phyloP scores from a whole-genome alignment of 2,113 vertebrate genomes.

The Nyctereutes procyonoides region DNA sequence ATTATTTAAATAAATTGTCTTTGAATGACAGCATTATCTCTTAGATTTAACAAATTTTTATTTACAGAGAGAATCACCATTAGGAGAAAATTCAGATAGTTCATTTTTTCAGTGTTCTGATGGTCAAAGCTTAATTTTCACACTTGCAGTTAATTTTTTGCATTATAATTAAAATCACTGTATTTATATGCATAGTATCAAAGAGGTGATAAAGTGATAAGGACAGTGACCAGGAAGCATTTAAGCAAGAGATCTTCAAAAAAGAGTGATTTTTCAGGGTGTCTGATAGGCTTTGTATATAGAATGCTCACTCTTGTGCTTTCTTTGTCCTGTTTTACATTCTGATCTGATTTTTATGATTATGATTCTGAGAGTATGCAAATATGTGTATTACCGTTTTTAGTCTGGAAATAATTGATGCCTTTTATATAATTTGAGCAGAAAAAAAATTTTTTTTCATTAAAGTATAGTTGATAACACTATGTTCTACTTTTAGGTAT shows the following conservation, averaged over 20 bases:
- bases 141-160: slow-evolving; percentile 5
- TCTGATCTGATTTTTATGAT: neutral
- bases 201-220: neutral
- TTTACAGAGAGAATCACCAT: neutral
- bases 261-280: neutral
- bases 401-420: slow-evolving; percentile 20
- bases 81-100: neutral
- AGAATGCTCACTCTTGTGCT: neutral
- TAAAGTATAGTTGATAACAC: neutral
- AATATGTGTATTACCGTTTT: neutral
- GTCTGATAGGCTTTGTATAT: neutral
- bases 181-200: neutral
- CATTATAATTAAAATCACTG: neutral
- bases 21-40: neutral
- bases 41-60: slow-evolving; percentile 18
- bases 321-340: neutral
- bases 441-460: neutral
- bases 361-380: neutral
- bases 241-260: slow-evolving; percentile 5
- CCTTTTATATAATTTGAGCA: neutral
- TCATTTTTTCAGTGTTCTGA: slow-evolving; percentile 15
- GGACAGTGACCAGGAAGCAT: neutral
- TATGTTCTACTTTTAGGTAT: neutral
- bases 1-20: slow-evolving; percentile 1
- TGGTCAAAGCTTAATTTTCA: neutral